Base-by-base conservation (phyloP, 2,888 invertebrate species). In the Trachelus tabidus region DNA sequence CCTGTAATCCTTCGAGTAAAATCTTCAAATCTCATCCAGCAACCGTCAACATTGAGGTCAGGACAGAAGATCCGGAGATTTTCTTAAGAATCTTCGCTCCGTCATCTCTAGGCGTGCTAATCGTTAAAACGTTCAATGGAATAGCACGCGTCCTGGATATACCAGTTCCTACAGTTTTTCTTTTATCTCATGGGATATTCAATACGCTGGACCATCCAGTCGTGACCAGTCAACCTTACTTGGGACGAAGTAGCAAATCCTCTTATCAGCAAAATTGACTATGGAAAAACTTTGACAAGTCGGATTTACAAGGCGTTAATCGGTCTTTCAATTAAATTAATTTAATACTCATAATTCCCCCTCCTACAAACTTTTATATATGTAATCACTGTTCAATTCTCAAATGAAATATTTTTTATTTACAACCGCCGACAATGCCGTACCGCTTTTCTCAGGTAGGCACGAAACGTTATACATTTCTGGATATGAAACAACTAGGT, bases 31-130 rank as follows among this genome's bases (percentile, higher is more conserved):
- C 69, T 81, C 81, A 84, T 86, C 85, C 82, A 87, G 82, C 87
- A 87, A 88, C 84, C 84, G 85, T 83, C 87, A 86, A 87, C 82
- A 86, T 82, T 81, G 81, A 79, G 75, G 79, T 30, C 12, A 56
- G 56, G 23, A 23, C 23, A 23, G 56, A 56, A 56, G 56, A 56
- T 6, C 56, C 6, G 23, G 9, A 56, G 23, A 56, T 56, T 56
- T 56, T 23, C 56, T 9, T 56, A 56, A 23, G 56, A 1, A 56
- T 56, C 56, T 15, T 56, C 56, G 2, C 56, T 56, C 56, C 23
- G 56, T 56, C 56, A 56, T 56, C 56, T 9, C 6, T 56, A 56
- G 56, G 56, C 56, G 23, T 15, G 56, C 23, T 56, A 56, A 56
- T 23, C 56, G 56, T 56, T 23, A 23, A 23, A 23, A 56, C 56